Conservation (phyloP, 2,888 invertebrate genomes). For the Acrobasis repandana region DNA sequence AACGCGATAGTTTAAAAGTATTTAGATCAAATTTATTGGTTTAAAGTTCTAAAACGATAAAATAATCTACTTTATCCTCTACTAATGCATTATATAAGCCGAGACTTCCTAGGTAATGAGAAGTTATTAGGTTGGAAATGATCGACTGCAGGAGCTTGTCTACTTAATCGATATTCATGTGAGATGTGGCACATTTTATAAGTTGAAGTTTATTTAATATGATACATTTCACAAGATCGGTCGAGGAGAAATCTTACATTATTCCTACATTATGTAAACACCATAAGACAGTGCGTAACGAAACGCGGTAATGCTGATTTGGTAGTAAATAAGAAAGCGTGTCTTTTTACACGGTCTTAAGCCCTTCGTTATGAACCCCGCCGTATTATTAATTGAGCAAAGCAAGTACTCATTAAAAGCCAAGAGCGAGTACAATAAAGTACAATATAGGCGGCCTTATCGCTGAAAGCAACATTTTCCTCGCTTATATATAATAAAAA, state of each 20-base stretch:
- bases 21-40: too few relatives aligned
- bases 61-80: slow-evolving; percentile 9
- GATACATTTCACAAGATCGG: background rate
- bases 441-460: too few relatives aligned
- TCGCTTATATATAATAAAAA: too few relatives aligned
- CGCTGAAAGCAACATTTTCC: too few relatives aligned
- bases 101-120: slow-evolving; percentile 10
- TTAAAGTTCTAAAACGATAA: too few relatives aligned
- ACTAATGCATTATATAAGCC: slow-evolving; percentile 21
- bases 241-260: background rate
- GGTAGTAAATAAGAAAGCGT: slow-evolving; percentile 17
- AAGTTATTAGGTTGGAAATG: slow-evolving; percentile 23
- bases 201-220: slow-evolving; percentile 1
- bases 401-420: background rate
- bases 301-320: background rate
- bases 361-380: background rate
- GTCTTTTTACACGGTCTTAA: background rate
- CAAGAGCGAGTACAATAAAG: background rate
- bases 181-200: slow-evolving; percentile 8
- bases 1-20: too few relatives aligned
- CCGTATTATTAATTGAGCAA: slow-evolving; percentile 5
- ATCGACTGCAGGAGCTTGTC: slow-evolving; percentile 3
- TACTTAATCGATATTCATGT: slow-evolving; percentile 19
- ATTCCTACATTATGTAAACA: background rate
- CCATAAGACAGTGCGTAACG: slow-evolving; percentile 6